phyloP scores from a whole-genome alignment of 2,888 invertebrate genomes.

The Plebejus anna region DNA sequence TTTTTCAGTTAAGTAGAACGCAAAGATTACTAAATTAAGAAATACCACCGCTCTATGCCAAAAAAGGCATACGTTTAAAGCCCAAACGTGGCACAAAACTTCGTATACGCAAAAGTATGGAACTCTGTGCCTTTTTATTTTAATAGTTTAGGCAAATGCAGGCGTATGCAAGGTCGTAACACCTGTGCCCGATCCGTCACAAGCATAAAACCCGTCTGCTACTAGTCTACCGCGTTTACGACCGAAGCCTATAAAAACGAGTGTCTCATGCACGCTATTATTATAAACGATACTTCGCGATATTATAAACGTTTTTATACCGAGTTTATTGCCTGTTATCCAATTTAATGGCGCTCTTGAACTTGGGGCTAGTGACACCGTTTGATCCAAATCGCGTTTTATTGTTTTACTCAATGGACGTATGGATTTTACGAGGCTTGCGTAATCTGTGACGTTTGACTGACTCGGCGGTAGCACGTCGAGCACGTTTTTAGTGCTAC shows the following conservation, averaged over 20 bases:
- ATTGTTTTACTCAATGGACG: constrained; percentile 75
- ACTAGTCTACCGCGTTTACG: constrained; percentile 74
- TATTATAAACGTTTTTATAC: constrained; percentile 69
- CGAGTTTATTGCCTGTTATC: constrained; percentile 72
- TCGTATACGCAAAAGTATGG: not conserved
- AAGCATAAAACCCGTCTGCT: constrained; percentile 71
- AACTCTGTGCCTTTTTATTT: not conserved
- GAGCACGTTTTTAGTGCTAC: constrained; percentile 60
- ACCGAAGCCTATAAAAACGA: constrained; percentile 72
- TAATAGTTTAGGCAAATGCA: constrained; percentile 2
- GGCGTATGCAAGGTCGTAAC: constrained; percentile 46
- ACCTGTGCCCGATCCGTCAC: constrained; percentile 58
- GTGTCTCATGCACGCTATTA: constrained; percentile 59
- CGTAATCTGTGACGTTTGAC: constrained; percentile 71
- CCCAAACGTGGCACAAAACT: not conserved
- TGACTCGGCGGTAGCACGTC: constrained; percentile 55
- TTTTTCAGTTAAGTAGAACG: too few relatives aligned
- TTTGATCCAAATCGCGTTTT: constrained; percentile 76
- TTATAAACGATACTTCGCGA: constrained; percentile 57
- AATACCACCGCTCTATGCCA: not conserved
- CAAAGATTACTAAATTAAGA: not conserved
- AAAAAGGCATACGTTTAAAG: not conserved
- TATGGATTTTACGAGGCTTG: constrained; percentile 70
- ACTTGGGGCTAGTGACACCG: constrained; percentile 76
- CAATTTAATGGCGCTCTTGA: constrained; percentile 76